Evolutionary conservation across 2,113 vertebrate species (phyloP), one percentile per base, ranked within the genome.

Genomic region (Oncorhynchus masou): DNA sequence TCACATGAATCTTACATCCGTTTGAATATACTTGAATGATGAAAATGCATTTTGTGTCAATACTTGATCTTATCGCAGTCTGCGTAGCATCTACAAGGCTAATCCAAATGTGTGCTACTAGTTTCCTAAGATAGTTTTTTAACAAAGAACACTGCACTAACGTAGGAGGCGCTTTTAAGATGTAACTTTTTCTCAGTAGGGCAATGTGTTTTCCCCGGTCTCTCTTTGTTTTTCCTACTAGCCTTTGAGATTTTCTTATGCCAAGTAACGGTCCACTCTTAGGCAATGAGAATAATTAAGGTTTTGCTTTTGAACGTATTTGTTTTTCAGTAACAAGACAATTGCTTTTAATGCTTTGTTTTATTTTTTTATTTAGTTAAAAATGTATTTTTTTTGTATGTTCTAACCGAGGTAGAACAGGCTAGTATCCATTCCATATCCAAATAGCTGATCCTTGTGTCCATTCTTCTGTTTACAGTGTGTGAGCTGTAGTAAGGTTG

Each of bases 1-100:
- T 49, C 45, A 81, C 80, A 67, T 70, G 71, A 76, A 83, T 84
- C 80, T 81, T 67, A 73, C 83, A 87, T 80, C 72, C 75, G 80
- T 80, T 79, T 76, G 71, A 73, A 83, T 68, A 70, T 86, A 89
- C 86, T 88, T 88, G 78, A 86, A 89, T 74, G 74, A 79, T 84
- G 70, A 81, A 54, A 87, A 91, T 90, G 88, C 89, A 90, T 91
- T 93, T 91, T 88, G 88, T 88, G 84, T 91, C 86, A 79, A 88
- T 91, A 90, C 89, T 91, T 93, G 91, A 93, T 89, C 85, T 89
- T 90, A 82, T 83, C 80, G 83, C 90, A 85, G 86, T 86, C 86
- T 90, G 83, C 77, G 82, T 91, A 90, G 90, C 86, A 84, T 71
- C 78, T 91, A 85, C 77, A 83, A 82, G 84, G 85, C 81, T 88